Conservation (phyloP, 2,888 invertebrate genomes). For the Dynastes tityus region DNA sequence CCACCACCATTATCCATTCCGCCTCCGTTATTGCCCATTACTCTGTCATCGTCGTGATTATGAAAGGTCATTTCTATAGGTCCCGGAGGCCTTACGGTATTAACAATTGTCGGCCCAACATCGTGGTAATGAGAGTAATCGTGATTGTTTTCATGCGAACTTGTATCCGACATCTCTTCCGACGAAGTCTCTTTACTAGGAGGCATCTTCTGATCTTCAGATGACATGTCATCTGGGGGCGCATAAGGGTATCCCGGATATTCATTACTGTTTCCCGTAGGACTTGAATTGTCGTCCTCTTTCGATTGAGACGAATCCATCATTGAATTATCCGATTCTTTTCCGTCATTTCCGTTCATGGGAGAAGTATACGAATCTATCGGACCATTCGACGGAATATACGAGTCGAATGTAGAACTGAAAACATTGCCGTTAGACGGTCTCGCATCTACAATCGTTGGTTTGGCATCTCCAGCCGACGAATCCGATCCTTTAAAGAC, state of each 20-base stretch:
- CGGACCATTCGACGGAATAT: conserved; percentile 13
- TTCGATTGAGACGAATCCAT: conserved; percentile 48
- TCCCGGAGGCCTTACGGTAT: conserved; percentile 52
- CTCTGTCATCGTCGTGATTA: conserved; percentile 48
- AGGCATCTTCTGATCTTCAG: conserved; percentile 40
- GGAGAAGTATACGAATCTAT: conserved; percentile 51
- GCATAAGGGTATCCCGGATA: conserved; percentile 50
- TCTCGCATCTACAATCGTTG: conserved; percentile 2
- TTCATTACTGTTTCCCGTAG: conserved; percentile 11
- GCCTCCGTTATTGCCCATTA: conserved; percentile 40
- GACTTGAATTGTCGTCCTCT: conserved; percentile 30
- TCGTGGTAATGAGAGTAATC: conserved; percentile 39
- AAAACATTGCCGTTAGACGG: conserved; percentile 14
- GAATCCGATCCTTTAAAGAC: conserved; percentile 43
- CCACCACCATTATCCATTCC: conserved; percentile 36
- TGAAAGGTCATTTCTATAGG: conserved; percentile 52
- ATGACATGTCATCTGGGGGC: conserved; percentile 49
- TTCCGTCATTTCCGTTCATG: conserved; percentile 38
- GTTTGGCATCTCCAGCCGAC: background rate
- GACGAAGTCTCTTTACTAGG: conserved; percentile 14
- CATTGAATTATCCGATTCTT: conserved; percentile 33
- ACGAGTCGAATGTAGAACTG: too few species aligned
- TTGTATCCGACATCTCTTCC: background rate
- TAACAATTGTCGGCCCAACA: conserved; percentile 53
- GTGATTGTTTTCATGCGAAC: conserved; percentile 19